phyloP scores from a whole-genome alignment of 2,797 vertebrate genomes.

The Sciurus vulgaris region DNA sequence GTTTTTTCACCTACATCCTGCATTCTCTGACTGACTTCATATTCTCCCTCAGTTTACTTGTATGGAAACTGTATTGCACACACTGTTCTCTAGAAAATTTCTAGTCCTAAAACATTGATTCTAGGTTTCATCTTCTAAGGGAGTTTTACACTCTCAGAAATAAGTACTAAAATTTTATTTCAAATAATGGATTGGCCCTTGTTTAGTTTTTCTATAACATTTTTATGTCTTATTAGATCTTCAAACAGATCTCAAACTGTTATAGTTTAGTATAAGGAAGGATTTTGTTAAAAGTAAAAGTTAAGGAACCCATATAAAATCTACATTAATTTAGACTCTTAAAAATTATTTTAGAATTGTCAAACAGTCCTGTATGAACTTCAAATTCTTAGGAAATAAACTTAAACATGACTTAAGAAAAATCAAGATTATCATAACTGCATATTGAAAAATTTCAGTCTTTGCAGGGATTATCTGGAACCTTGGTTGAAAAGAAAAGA shows the following conservation, averaged over 20 bases:
- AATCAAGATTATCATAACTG: background rate
- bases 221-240: background rate
- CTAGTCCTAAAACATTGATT: background rate
- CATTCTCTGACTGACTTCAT: background rate
- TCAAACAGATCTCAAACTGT: background rate
- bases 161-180: background rate
- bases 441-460: background rate
- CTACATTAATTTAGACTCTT: background rate
- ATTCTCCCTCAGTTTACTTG: background rate
- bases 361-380: background rate
- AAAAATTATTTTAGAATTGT: conserved; percentile 8
- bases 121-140: background rate
- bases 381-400: background rate
- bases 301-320: background rate
- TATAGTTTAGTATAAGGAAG: background rate
- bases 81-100: background rate
- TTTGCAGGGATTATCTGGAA: background rate
- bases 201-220: background rate
- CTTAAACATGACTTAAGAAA: background rate
- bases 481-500: background rate
- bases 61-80: background rate
- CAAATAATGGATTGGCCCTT: background rate
- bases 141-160: background rate
- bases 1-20: background rate
- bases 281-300: background rate